Evolutionary conservation across 1,140 invertebrate species (phyloP).

Genomic region (Phortica variegata): DNA sequence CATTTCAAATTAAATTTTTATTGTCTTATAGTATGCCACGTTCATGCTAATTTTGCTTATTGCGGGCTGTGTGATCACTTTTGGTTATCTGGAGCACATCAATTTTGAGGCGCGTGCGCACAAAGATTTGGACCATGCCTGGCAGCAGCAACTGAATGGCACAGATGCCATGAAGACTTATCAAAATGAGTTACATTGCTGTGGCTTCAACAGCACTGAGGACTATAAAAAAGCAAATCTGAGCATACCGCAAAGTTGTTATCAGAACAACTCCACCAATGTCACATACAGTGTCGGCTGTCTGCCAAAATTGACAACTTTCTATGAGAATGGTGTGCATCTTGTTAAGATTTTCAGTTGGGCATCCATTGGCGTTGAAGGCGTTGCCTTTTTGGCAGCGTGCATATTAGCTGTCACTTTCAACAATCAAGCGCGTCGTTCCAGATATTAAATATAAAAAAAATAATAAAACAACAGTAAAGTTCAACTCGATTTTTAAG

Average conservation of each 20-base stretch:
- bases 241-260: slow-evolving; percentile 30
- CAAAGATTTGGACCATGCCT: slow-evolving; percentile 11
- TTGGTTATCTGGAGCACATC: slow-evolving; percentile 19
- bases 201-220: slow-evolving; percentile 25
- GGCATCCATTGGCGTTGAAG: slow-evolving; percentile 34
- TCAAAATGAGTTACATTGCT: slow-evolving; percentile 35
- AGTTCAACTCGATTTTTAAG: background rate
- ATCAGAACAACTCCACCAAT: slow-evolving; percentile 3
- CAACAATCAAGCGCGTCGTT: slow-evolving; percentile 34
- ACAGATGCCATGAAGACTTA: slow-evolving; percentile 25
- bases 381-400: slow-evolving; percentile 24
- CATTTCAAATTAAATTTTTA: background rate
- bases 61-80: slow-evolving; percentile 19
- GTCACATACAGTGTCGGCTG: slow-evolving; percentile 24
- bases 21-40: slow-evolving; percentile 25
- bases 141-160: slow-evolving; percentile 20
- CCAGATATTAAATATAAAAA: slow-evolving; percentile 24
- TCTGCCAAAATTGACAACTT: slow-evolving; percentile 18
- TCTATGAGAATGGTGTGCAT: slow-evolving; percentile 11
- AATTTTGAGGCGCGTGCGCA: slow-evolving; percentile 2
- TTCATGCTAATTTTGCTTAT: slow-evolving; percentile 25
- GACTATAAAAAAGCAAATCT: slow-evolving; percentile 29
- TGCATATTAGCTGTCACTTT: slow-evolving; percentile 34
- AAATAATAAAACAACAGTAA: background rate
- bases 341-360: slow-evolving; percentile 28